phyloP scores from a whole-genome alignment of 2,888 invertebrate genomes.

The Drosophila falleni region DNA sequence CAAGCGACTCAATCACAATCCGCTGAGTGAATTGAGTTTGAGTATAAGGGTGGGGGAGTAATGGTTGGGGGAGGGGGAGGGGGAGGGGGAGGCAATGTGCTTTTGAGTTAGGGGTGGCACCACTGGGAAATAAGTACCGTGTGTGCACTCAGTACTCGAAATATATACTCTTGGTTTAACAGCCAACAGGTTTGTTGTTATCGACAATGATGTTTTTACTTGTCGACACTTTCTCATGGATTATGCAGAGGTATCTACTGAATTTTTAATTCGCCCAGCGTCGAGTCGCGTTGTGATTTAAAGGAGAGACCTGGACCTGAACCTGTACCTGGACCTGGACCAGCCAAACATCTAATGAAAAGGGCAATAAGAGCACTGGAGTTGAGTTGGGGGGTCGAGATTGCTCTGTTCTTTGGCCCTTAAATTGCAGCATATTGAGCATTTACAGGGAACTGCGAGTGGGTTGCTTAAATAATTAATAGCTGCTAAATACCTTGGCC shows the following conservation, averaged over 20 bases:
- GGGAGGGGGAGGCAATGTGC: not conserved
- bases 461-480: constrained; percentile 79
- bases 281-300: constrained; percentile 70
- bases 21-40: constrained; percentile 55
- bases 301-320: constrained; percentile 24
- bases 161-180: constrained; percentile 39
- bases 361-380: constrained; percentile 40
- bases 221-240: constrained; percentile 84
- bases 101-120: constrained; percentile 21
- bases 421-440: constrained; percentile 83
- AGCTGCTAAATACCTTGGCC: constrained; percentile 81
- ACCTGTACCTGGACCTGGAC: constrained; percentile 8
- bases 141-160: constrained; percentile 15
- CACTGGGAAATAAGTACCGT: constrained; percentile 39
- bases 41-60: constrained; percentile 12
- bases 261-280: constrained; percentile 81
- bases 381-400: constrained; percentile 1
- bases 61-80: not conserved
- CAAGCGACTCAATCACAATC: constrained; percentile 75
- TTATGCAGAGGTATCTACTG: constrained; percentile 83
- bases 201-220: constrained; percentile 74
- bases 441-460: constrained; percentile 49
- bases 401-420: constrained; percentile 45
- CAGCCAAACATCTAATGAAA: constrained; percentile 68
- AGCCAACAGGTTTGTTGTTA: constrained; percentile 81